Evolutionary conservation across 2,888 invertebrate species (phyloP).

Genomic region (Mimachlamys varia): DNA sequence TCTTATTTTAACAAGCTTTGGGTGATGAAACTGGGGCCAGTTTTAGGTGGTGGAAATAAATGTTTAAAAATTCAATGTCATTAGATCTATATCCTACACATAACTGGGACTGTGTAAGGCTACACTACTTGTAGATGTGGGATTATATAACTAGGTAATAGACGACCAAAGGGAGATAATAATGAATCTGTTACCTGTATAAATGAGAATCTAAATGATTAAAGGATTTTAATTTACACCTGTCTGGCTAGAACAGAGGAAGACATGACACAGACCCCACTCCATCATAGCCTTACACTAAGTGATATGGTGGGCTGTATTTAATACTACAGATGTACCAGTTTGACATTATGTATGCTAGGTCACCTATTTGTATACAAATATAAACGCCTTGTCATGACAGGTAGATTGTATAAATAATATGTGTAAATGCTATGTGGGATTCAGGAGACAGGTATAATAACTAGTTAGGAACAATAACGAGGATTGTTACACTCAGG

Average conservation of each 20-base stretch:
- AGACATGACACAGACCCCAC: background rate
- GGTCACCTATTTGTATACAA: background rate
- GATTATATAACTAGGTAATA: too few species aligned
- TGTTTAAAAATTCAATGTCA: too few species aligned
- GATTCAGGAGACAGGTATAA: background rate
- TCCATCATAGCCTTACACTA: background rate
- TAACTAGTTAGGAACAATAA: background rate
- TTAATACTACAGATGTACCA: background rate
- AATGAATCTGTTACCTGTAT: too few species aligned
- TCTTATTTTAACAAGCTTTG: too few species aligned
- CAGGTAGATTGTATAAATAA: background rate
- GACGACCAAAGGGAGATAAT: too few species aligned
- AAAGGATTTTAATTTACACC: background rate
- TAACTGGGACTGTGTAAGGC: too few species aligned
- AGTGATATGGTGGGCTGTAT: background rate
- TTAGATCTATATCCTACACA: too few species aligned
- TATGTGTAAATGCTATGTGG: background rate
- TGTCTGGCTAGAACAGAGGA: background rate
- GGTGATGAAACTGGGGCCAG: too few species aligned
- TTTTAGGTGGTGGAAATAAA: too few species aligned
- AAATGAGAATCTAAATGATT: too few species aligned
- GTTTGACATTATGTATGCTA: background rate
- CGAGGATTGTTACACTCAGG: background rate
- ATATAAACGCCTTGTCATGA: conserved; percentile 6
- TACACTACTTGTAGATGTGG: too few species aligned